Evolutionary conservation across 1,140 invertebrate species (phyloP).

Genomic region (Lordiphosa collinella): DNA sequence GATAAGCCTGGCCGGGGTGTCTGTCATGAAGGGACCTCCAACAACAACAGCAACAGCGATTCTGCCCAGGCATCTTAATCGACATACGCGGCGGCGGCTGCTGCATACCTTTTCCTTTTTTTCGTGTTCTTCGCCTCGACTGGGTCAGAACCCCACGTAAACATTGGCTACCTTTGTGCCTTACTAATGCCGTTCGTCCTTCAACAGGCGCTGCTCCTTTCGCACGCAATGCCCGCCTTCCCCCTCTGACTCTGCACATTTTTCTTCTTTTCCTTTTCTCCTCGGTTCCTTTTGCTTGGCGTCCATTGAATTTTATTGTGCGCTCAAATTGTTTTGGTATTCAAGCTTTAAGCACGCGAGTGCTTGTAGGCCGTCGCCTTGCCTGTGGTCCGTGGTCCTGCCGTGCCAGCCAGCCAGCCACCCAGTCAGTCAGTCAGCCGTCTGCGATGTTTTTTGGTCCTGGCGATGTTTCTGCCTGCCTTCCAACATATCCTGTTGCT

Average conservation of each 20-base stretch:
- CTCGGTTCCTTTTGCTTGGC: constrained; percentile 29
- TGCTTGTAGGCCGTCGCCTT: constrained; percentile 15
- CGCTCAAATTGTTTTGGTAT: constrained; percentile 76
- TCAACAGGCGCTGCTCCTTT: constrained; percentile 71
- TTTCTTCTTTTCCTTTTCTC: constrained; percentile 35
- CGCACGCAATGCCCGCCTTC: constrained; percentile 49
- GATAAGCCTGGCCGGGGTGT: constrained; percentile 56
- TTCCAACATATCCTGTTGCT: constrained; percentile 75
- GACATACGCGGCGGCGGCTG: constrained; percentile 36
- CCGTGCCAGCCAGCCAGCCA: constrained; percentile 5
- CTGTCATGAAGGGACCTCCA: constrained; percentile 41
- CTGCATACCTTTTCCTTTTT: constrained; percentile 63
- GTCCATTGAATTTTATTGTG: constrained; percentile 74
- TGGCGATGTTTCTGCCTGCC: constrained; percentile 56
- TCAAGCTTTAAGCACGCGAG: constrained; percentile 75
- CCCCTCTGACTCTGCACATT: constrained; percentile 45
- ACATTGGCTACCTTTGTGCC: constrained; percentile 48
- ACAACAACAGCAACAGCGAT: constrained; percentile 6
- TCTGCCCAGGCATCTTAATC: constrained; percentile 65
- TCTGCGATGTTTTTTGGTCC: constrained; percentile 19
- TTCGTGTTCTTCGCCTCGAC: constrained; percentile 42
- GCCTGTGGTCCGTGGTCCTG: constrained; percentile 8
- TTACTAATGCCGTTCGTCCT: constrained; percentile 65
- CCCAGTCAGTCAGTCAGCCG: constrained; percentile 15
- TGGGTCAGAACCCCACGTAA: constrained; percentile 44